Evolutionary conservation across 1,140 invertebrate genomes (phyloP), one percentile per base, ranked within the genome.

Genomic region (Dreissena polymorpha): DNA sequence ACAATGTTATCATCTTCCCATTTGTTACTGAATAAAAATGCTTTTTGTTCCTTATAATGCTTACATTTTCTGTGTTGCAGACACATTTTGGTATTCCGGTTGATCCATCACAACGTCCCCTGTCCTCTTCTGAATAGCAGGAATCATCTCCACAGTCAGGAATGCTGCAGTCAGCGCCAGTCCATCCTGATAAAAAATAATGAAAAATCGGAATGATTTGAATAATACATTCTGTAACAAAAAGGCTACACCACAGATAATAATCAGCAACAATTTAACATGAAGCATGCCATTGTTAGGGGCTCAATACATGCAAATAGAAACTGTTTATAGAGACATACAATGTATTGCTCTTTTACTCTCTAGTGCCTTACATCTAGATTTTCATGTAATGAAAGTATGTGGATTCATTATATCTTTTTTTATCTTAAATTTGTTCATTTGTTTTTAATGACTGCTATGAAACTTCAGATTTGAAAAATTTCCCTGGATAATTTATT

Each of bases 181-280:
- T 86, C 89, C 89, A 90, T 39, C 89, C 89, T 49, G 86, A 76
- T n/a, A 73, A 57, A 10, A 73, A 55, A 57, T 14, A 55, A 10
- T 23, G 65, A 7, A 63, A 2, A 63, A 23, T 63, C 7, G 2
- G 2, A 10, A 63, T n/a, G 23, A n/a, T 50, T 25, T 68, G 21
- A 8, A 5, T 23, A 2, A 63, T 63, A 3, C 10, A 5, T 63
- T 63, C 10, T 23, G 23, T 63, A n/a, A 63, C 60, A 63, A 5
- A 5, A n/a, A n/a, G 60, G 10, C 60, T 63, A n/a, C 18, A n/a
- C 23, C 23, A 63, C 18, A 63, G 2, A 18, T n/a, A 39, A 39
- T 63, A 10, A 63, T 23, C 23, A 10, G 23, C 2, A n/a, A 63
- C 2, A 7, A 10, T 2, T 63, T 63, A 63, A 63, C 2, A 63